Evolutionary conservation across 2,888 invertebrate genomes (phyloP), one percentile per base, ranked within the genome.

Genomic region (Lithosia quadra): DNA sequence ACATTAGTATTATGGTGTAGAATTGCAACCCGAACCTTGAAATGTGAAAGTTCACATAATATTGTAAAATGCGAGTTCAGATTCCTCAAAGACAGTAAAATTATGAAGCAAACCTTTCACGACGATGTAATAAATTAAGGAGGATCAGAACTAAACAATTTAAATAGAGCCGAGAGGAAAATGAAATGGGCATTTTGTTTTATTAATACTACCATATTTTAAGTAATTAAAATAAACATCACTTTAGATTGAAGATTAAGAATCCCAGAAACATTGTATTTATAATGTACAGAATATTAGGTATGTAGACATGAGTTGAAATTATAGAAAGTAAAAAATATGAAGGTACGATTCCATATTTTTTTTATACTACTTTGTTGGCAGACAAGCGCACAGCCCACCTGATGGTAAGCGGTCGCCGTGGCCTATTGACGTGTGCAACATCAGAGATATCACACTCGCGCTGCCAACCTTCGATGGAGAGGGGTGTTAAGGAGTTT

Each of bases 1-100:
- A 62, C 28, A 62, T 62, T 49, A 62, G 49, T 33, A 21, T 49
- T 53, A 49, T 53, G 15, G 33, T 33, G 33, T 62, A 28, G 8
- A 63, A 53, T 53, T 21, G 53, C 62, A 59, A 59, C n/a, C n/a
- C 33, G 15, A 63, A 49, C 33, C 49, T 21, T 63, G 21, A 11
- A 28, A 62, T 49, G 62, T 24, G 62, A 33, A 49, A 53, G 21
- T 49, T 33, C 28, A 39, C 53, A n/a, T 13, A 53, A 11, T 53
- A 33, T 33, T 18, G 33, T n/a, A 21, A 8, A 33, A 53, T 33
- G 11, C 39, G 2, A 60, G 4, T 24, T 18, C 18, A 4, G 22
- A 60, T 60, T 33, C 62, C 21, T 63, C 0, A 63, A 63, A 21
- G 8, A 11, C 3, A 15, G 49, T 53, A n/a, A 53, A 63, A 21